phyloP scores from a whole-genome alignment of 92 coral and sea anemone genomes.

The Ricordea florida region DNA sequence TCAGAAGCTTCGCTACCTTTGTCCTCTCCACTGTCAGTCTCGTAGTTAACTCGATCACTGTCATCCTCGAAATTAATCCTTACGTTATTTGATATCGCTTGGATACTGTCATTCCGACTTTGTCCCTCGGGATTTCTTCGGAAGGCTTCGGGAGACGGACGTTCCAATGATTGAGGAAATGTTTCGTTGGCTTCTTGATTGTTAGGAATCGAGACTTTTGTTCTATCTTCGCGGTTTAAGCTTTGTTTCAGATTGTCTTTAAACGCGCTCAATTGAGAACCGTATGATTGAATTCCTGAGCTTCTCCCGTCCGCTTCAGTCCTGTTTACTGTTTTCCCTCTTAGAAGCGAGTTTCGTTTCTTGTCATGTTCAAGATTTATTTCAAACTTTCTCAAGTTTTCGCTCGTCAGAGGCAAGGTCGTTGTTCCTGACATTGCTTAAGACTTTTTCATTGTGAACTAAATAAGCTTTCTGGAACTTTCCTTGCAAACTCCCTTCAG shows the following conservation, averaged over 20 bases:
- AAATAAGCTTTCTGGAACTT: too few relatives aligned
- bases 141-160: slow-evolving; percentile 56
- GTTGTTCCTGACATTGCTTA: not conserved
- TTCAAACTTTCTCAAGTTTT: slow-evolving; percentile 64
- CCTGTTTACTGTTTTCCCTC: slow-evolving; percentile 36
- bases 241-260: slow-evolving; percentile 5
- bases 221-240: not conserved
- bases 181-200: not conserved
- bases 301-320: slow-evolving; percentile 77
- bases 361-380: slow-evolving; percentile 19
- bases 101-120: slow-evolving; percentile 56
- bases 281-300: slow-evolving; percentile 42
- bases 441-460: too few relatives aligned
- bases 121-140: slow-evolving; percentile 75
- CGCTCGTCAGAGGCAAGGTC: slow-evolving; percentile 44
- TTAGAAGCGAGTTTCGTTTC: slow-evolving; percentile 6
- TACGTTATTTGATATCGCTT: not conserved
- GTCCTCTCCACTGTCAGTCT: not conserved
- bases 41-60: slow-evolving; percentile 48
- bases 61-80: slow-evolving; percentile 38
- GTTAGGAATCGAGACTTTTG: not conserved
- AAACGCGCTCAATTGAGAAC: slow-evolving; percentile 26
- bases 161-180: slow-evolving; percentile 24
- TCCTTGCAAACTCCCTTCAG: too few relatives aligned
- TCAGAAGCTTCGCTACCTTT: not conserved